Percentiles rank a stretch among this genome's conserved stretches.
Evolutionary conservation across 2,113 vertebrate species (phyloP).

Genomic region (Pipra filicauda): DNA sequence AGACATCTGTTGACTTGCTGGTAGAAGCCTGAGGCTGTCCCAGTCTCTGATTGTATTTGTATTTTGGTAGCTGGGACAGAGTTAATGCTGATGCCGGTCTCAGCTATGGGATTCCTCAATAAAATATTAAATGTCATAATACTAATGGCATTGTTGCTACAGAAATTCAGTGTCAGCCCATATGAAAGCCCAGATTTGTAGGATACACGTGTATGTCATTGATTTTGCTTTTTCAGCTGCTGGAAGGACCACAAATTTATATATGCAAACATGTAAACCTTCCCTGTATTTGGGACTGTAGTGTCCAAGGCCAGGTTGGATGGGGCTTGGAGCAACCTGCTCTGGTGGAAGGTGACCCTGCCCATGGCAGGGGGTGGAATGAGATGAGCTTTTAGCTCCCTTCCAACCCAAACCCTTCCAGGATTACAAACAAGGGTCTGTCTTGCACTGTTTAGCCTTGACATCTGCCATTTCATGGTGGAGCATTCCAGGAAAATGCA

Average conservation of each 20-base stretch:
- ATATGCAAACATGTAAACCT: background rate
- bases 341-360: background rate
- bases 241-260: background rate
- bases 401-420: background rate
- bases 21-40: background rate
- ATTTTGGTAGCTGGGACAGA: background rate
- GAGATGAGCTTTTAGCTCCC: background rate
- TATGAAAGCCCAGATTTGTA: background rate
- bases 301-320: background rate
- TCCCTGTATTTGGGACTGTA: background rate
- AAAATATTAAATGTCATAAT: accelerated
- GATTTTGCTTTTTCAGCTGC: background rate
- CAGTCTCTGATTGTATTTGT: background rate
- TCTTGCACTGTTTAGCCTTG: background rate
- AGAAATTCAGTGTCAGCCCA: background rate
- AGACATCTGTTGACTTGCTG: background rate
- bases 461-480: background rate
- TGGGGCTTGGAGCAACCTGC: background rate
- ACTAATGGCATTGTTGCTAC: background rate
- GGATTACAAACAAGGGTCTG: background rate
- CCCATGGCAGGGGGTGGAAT: background rate
- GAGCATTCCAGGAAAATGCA: background rate
- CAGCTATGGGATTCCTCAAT: background rate
- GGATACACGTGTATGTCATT: accelerated
- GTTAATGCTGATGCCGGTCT: background rate